Conservation (phyloP, 1,140 invertebrate genomes). For the Doryteuthis pealeii region DNA sequence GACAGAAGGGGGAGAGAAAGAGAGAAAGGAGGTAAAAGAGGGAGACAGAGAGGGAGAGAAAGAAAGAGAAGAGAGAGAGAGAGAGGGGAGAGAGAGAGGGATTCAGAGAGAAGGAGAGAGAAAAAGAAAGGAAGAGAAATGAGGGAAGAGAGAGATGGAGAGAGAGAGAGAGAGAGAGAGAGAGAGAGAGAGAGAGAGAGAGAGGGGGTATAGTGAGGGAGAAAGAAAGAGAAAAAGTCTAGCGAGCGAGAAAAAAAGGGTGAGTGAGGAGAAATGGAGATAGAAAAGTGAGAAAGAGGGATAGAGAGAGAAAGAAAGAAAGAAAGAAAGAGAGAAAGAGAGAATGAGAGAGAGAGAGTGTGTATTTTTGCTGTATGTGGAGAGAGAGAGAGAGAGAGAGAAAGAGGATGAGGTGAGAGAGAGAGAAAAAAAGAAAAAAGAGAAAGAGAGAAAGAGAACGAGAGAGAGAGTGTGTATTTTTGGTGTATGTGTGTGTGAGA, state of each 20-base stretch:
- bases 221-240: neutral
- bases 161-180: neutral
- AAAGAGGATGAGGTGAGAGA: neutral
- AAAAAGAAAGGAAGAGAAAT: too few species aligned
- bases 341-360: neutral
- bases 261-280: neutral
- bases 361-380: too few species aligned
- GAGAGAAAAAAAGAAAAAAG: neutral
- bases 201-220: neutral
- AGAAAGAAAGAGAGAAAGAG: neutral
- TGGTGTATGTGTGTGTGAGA: neutral
- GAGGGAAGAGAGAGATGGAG: too few species aligned
- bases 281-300: neutral
- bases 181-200: neutral
- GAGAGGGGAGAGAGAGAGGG: neutral
- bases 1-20: neutral
- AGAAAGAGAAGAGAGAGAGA: neutral
- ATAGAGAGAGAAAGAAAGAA: neutral
- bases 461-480: too few species aligned
- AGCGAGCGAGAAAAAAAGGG: neutral
- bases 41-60: neutral
- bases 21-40: neutral
- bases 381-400: too few species aligned
- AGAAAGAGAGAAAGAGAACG: too few species aligned
- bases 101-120: too few species aligned